Evolutionary conservation across 2,888 invertebrate species (phyloP).

Genomic region (Mythimna ferrago): DNA sequence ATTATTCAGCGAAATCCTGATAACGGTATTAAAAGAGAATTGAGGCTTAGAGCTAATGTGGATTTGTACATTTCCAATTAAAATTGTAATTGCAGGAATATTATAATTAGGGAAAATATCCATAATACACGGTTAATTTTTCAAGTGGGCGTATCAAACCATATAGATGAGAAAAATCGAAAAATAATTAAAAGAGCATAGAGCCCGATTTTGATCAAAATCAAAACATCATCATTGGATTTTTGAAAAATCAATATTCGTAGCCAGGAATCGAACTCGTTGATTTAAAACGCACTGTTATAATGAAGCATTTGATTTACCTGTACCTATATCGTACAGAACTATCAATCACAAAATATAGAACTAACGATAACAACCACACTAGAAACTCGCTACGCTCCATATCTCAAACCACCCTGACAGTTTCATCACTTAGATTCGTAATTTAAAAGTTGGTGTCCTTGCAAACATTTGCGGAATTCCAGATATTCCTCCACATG

Average conservation of each 20-base stretch:
- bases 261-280: no score
- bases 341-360: not conserved
- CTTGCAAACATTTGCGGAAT: constrained; percentile 50
- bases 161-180: no score
- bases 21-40: not conserved
- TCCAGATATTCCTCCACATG: constrained; percentile 25
- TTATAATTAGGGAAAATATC: no score
- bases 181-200: no score
- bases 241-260: no score
- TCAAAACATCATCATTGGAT: no score
- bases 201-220: no score
- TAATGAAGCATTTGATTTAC: not conserved
- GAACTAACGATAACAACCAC: not conserved
- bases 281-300: no score
- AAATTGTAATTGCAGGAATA: not conserved
- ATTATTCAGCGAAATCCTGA: constrained; percentile 7
- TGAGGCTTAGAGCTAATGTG: not conserved
- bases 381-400: not conserved
- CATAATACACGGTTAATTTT: no score
- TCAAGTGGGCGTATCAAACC: no score
- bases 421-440: constrained; percentile 16
- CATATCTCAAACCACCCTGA: not conserved
- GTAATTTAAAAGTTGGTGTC: constrained; percentile 27
- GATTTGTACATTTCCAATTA: not conserved
- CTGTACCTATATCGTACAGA: not conserved